A percentile compares a stretch with the other conserved stretches of the same genome.
phyloP scores from a whole-genome alignment of 2,113 vertebrate species.

The Chrysemys picta region DNA sequence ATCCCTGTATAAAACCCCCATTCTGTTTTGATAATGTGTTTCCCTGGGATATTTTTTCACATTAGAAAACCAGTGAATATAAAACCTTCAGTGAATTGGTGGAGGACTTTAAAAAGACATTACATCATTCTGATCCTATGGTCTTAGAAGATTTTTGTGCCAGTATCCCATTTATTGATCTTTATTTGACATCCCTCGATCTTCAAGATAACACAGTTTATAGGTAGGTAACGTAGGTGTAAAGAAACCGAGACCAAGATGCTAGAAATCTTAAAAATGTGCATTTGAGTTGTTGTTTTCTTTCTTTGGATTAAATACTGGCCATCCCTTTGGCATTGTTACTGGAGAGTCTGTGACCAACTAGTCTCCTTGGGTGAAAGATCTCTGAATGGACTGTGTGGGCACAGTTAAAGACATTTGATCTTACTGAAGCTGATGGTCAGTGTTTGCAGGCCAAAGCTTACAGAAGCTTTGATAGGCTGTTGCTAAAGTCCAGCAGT shows the following conservation, averaged over 20 bases:
- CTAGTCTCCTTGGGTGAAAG: neutral
- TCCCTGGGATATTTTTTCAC: neutral
- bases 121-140: conserved; percentile 1
- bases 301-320: neutral
- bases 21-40: neutral
- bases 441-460: neutral
- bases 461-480: neutral
- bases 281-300: neutral
- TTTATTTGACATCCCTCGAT: conserved; percentile 55
- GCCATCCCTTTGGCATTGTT: neutral
- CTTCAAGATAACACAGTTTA: conserved; percentile 42
- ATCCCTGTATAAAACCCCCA: neutral
- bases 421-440: conserved; percentile 13
- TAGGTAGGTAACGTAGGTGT: conserved; percentile 35
- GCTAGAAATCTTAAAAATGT: neutral
- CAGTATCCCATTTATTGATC: conserved; percentile 48
- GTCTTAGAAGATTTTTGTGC: conserved; percentile 60
- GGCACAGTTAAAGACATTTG: conserved; percentile 26
- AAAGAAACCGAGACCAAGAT: neutral
- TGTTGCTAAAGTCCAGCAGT: neutral
- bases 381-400: neutral
- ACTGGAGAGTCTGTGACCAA: neutral
- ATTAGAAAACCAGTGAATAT: conserved; percentile 1
- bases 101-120: conserved; percentile 47
- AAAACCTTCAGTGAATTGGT: conserved; percentile 51